These are phyloP conservation scores for Chiloscyllium plagiosum DNA, from an alignment of 2,113 vertebrate genomes.

Conservation along the genomic window DNA sequence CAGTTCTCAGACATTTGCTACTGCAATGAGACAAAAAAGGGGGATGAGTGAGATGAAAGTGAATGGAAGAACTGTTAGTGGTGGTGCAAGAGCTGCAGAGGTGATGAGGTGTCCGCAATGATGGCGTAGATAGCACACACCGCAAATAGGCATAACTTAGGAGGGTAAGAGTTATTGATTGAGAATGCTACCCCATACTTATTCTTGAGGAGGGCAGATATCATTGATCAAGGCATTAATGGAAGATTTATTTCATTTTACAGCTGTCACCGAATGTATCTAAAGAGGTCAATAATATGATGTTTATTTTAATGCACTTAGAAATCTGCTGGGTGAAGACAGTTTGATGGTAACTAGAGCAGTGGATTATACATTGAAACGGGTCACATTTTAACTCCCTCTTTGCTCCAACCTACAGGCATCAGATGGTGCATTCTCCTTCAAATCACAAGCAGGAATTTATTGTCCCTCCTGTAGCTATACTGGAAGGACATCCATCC, in stretches of 20 bases:
- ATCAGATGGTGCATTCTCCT: neutral
- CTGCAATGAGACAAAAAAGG: no score
- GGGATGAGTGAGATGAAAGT: no score
- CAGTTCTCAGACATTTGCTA: no score
- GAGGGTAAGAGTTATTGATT: no score
- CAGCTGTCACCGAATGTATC: neutral
- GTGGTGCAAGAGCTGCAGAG: no score
- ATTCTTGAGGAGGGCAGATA: no score
- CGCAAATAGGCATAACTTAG: no score
- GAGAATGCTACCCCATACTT: no score
- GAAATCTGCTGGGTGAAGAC: neutral
- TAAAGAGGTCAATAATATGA: neutral
- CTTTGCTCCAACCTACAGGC: neutral
- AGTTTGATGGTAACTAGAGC: neutral
- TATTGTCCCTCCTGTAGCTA: neutral
- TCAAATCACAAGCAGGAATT: neutral
- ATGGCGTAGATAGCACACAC: no score
- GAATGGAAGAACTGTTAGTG: no score
- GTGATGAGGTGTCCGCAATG: no score
- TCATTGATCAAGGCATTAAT: neutral
- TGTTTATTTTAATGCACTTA: neutral
- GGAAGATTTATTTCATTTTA: neutral
- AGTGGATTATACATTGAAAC: neutral
- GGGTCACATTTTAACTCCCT: neutral
- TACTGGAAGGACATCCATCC: neutral